Evolutionary conservation across 1,140 invertebrate species (phyloP).

Genomic region (Zaprionus taronus): DNA sequence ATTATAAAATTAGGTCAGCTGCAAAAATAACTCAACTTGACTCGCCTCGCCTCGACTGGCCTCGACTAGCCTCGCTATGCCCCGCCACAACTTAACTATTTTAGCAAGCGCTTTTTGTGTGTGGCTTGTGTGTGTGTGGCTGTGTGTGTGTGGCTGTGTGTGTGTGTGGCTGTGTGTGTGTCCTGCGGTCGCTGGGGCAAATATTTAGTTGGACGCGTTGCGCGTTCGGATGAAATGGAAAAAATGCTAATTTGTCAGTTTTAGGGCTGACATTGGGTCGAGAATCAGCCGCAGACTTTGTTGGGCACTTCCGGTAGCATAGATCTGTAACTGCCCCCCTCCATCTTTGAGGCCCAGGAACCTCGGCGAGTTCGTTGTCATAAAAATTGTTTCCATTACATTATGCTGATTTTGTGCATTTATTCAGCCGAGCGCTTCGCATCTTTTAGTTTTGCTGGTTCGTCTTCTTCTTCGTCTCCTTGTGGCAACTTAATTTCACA

Average conservation of each 20-base stretch:
- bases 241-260: constrained; percentile 83
- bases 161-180: constrained; percentile 45
- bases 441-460: constrained; percentile 55
- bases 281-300: not conserved
- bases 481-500: constrained; percentile 79
- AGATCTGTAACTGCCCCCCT: not conserved
- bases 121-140: constrained; percentile 1
- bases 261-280: constrained; percentile 80
- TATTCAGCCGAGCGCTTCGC: constrained; percentile 68
- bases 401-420: constrained; percentile 82
- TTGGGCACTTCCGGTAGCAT: constrained; percentile 1
- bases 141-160: not conserved
- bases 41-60: not conserved
- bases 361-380: constrained; percentile 52
- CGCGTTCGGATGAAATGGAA: constrained; percentile 71
- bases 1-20: constrained; percentile 83
- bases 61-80: not conserved
- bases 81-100: constrained; percentile 60
- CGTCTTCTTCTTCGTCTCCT: constrained; percentile 18
- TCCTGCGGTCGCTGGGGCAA: constrained; percentile 65
- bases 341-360: not conserved
- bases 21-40: constrained; percentile 80
- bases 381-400: constrained; percentile 83
- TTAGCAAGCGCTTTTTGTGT: constrained; percentile 59
- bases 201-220: constrained; percentile 69